Conservation (phyloP, 2,888 invertebrate species). For the Furcula furcula region DNA sequence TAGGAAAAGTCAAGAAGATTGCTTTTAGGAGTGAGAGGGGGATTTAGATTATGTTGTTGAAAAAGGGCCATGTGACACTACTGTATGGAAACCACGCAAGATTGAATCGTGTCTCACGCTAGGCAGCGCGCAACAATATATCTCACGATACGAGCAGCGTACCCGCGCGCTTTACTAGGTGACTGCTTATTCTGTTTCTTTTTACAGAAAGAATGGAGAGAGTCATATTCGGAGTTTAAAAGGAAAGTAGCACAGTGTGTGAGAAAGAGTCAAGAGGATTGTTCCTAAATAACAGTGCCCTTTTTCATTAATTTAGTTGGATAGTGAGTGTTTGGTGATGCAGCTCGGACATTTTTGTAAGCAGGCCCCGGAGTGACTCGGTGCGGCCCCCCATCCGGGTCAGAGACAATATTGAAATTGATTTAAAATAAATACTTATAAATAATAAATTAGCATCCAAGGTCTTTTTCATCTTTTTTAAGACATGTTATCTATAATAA, state of each 20-base stretch:
- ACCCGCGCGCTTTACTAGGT: conserved; percentile 71
- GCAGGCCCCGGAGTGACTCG: conserved; percentile 49
- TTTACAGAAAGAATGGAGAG: conserved; percentile 98
- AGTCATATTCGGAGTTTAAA: conserved; percentile 98
- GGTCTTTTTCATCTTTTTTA: conserved; percentile 80
- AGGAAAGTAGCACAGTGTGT: conserved; percentile 98
- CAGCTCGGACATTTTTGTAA: conserved; percentile 57
- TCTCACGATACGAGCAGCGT: conserved; percentile 34
- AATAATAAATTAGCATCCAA: conserved; percentile 75
- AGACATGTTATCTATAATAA: conserved; percentile 77
- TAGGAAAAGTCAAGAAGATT: conserved; percentile 99
- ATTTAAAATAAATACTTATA: conserved; percentile 79
- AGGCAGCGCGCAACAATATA: conserved; percentile 47
- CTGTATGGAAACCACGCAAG: conserved; percentile 41
- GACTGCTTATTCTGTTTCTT: conserved; percentile 74
- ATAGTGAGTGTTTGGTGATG: conserved; percentile 76
- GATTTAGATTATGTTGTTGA: conserved; percentile 59
- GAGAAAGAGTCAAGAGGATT: conserved; percentile 99
- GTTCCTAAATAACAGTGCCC: conserved; percentile 89
- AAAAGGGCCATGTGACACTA: conserved; percentile 66
- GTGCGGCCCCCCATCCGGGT: conserved; percentile 59
- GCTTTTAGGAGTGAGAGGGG: conserved; percentile 86
- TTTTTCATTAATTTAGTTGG: conserved; percentile 73
- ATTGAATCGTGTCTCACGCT: conserved; percentile 40
- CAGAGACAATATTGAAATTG: conserved; percentile 81